phyloP scores from a whole-genome alignment of 2,113 vertebrate species.

The Cyanoderma ruficeps region DNA sequence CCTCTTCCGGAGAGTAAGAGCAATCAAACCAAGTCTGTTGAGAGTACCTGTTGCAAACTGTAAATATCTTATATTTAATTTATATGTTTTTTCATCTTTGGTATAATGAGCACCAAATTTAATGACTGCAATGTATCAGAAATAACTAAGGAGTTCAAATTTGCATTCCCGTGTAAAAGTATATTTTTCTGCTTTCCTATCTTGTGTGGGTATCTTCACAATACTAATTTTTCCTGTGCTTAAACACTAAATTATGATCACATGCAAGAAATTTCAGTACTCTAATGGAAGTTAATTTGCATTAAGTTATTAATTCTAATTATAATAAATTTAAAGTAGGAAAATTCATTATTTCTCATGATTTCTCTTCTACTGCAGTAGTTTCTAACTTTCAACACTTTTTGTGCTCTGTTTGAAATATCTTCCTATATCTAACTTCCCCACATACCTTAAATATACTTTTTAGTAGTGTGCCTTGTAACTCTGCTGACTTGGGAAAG shows the following conservation, averaged over 20 bases:
- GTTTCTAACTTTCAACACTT: neutral
- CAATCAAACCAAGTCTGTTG: neutral
- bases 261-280: neutral
- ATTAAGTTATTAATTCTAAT: neutral
- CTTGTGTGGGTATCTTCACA: neutral
- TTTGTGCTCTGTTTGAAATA: neutral
- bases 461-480: neutral
- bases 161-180: neutral
- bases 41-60: neutral
- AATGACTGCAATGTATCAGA: neutral
- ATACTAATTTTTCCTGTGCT: neutral
- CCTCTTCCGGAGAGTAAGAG: neutral
- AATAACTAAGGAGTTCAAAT: neutral
- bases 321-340: neutral
- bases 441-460: neutral
- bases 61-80: neutral
- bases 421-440: neutral
- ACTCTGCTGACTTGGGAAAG: neutral
- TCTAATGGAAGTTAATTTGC: neutral
- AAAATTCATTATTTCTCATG: neutral
- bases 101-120: neutral
- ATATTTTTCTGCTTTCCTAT: neutral
- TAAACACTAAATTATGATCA: neutral
- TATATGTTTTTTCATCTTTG: neutral
- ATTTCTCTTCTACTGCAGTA: neutral